A percentile compares a stretch with the other conserved stretches of the same genome.
These are phyloP conservation scores for Chlorops oryzae DNA, from an alignment of 1,140 invertebrate genomes.

Conservation along the genomic window DNA sequence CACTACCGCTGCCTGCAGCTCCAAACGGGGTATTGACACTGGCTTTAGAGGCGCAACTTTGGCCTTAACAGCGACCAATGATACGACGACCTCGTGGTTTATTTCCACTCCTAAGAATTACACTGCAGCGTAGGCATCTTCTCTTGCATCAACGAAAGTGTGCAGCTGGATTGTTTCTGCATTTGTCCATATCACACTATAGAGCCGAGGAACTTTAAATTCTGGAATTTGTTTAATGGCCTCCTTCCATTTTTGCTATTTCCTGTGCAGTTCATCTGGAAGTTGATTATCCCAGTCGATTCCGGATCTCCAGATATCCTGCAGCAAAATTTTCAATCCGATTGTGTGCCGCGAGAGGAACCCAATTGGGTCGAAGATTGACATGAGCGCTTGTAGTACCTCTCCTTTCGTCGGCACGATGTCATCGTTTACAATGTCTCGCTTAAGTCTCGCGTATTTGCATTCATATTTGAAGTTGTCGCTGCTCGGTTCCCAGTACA, in stretches of 20 bases:
- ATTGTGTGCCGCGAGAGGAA: constrained; percentile 18
- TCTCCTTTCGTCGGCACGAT: constrained; percentile 9
- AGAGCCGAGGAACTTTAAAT: not conserved
- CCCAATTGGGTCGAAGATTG: constrained; percentile 25
- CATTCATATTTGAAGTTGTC: constrained; percentile 4
- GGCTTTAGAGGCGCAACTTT: constrained; percentile 29
- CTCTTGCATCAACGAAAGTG: constrained; percentile 15
- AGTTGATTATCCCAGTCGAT: constrained; percentile 22
- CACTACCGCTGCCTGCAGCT: constrained; percentile 41
- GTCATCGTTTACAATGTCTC: not conserved
- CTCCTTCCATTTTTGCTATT: constrained; percentile 6
- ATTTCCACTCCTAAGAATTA: constrained; percentile 6
- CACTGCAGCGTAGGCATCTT: constrained; percentile 9
- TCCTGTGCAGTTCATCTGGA: not conserved
- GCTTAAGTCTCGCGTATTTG: not conserved
- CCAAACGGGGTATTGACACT: constrained; percentile 40
- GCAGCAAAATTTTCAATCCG: constrained; percentile 19
- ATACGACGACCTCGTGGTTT: not conserved
- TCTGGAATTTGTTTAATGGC: not conserved
- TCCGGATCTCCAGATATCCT: constrained; percentile 18
- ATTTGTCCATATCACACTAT: not conserved
- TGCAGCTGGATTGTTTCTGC: constrained; percentile 6
- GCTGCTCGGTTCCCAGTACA: constrained; percentile 4
- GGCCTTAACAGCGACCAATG: constrained; percentile 25
- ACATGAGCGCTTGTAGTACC: constrained; percentile 17